These are phyloP conservation scores for Sciurus vulgaris DNA, from an alignment of 2,797 vertebrate species.

Conservation along the genomic window DNA sequence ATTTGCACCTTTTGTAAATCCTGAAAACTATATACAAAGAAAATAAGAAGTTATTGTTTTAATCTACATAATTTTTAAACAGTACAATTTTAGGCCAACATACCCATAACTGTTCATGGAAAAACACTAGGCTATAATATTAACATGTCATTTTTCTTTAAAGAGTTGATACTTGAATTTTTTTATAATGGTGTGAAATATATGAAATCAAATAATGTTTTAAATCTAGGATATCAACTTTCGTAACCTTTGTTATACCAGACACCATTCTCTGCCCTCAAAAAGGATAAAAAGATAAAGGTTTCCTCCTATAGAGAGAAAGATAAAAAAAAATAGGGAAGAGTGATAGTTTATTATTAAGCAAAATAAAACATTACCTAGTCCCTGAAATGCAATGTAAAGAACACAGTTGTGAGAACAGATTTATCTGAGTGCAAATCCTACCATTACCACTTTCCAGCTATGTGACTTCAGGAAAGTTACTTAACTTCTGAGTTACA, in stretches of 20 bases:
- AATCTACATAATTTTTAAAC: slow-evolving; percentile 20
- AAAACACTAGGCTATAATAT: not conserved
- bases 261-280: slow-evolving; percentile 10
- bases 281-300: slow-evolving; percentile 39
- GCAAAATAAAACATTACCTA: slow-evolving; percentile 38
- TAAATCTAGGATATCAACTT: slow-evolving; percentile 35
- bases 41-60: slow-evolving; percentile 56
- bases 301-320: not conserved
- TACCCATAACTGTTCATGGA: not conserved
- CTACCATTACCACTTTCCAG: not conserved
- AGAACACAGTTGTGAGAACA: slow-evolving; percentile 25
- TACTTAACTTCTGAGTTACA: slow-evolving; percentile 37
- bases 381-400: not conserved
- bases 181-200: slow-evolving; percentile 32
- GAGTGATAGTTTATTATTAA: slow-evolving; percentile 33
- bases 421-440: slow-evolving; percentile 17
- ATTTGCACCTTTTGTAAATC: slow-evolving; percentile 24
- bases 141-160: slow-evolving; percentile 43
- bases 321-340: slow-evolving; percentile 15
- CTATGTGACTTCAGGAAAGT: slow-evolving; percentile 32
- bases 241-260: slow-evolving; percentile 41
- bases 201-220: slow-evolving; percentile 22
- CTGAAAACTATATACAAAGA: slow-evolving; percentile 56
- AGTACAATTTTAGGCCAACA: slow-evolving; percentile 44
- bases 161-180: not conserved